Percentiles rank a stretch among this genome's conserved stretches.
Conservation (phyloP, 2,113 vertebrate species). For the human (Homo sapiens) region DNA sequence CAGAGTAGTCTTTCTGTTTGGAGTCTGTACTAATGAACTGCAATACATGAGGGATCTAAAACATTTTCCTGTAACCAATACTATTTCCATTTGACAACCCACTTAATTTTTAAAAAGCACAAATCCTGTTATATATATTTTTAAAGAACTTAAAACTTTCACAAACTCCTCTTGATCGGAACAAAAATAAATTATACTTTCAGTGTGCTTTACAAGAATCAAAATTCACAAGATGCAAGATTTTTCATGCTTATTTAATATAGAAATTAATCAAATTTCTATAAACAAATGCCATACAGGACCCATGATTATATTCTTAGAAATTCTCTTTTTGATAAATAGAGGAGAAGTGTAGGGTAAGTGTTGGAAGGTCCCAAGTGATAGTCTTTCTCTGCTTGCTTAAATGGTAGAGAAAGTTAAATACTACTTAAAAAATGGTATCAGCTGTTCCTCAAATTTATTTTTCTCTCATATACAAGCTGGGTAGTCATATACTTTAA, state of each 20-base stretch:
- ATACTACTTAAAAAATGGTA: not conserved
- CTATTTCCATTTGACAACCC: not conserved
- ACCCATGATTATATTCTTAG: not conserved
- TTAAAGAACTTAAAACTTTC: conserved; percentile 36
- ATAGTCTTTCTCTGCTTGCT: not conserved
- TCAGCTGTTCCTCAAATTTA: not conserved
- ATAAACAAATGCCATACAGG: not conserved
- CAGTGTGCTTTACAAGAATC: not conserved
- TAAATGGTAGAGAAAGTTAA: not conserved
- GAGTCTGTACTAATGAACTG: not conserved
- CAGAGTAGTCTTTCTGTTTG: not conserved
- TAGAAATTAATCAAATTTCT: not conserved
- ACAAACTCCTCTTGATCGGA: not conserved
- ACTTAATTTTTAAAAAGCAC: conserved; percentile 16
- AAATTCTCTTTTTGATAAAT: not conserved
- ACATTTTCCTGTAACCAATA: not conserved
- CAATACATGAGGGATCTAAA: not conserved
- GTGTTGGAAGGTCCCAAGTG: not conserved
- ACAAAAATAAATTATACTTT: not conserved
- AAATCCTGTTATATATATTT: not conserved
- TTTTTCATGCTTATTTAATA: conserved; percentile 41
- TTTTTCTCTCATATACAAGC: conserved; percentile 26
- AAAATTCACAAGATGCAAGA: not conserved
- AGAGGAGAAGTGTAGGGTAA: not conserved
- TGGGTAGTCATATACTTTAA: not conserved